phyloP scores from a whole-genome alignment of 2,113 vertebrate species.

The Nerophis lumbriciformis region DNA sequence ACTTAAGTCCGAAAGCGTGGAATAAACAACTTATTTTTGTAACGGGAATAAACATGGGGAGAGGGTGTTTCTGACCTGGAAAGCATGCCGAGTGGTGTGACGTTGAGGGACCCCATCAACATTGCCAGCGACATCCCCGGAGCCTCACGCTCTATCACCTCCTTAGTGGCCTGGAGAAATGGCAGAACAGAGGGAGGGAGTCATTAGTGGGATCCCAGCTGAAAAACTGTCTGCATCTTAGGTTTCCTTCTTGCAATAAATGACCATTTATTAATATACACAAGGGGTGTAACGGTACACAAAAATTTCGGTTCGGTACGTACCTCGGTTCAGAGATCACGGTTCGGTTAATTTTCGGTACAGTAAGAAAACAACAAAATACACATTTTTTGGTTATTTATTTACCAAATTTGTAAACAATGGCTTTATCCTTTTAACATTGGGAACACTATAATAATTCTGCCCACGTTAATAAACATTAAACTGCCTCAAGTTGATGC shows the following conservation, averaged over 20 bases:
- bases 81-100: constrained; percentile 98
- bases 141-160: constrained; percentile 98
- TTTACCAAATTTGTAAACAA: too few species aligned
- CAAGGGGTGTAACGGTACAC: too few species aligned
- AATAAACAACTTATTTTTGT: neutral
- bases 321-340: too few species aligned
- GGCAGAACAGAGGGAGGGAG: constrained; percentile 8
- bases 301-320: too few species aligned
- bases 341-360: too few species aligned
- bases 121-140: constrained; percentile 98
- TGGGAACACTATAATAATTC: too few species aligned
- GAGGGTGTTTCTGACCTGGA: constrained; percentile 81
- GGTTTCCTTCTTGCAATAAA: neutral
- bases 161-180: constrained; percentile 87
- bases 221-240: constrained; percentile 4
- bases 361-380: too few species aligned
- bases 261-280: neutral
- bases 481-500: too few species aligned
- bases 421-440: too few species aligned
- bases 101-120: constrained; percentile 99
- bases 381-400: too few species aligned
- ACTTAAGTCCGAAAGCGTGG: neutral
- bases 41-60: neutral
- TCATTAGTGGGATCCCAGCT: constrained; percentile 16
- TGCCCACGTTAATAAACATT: too few species aligned